Conservation (phyloP, 2,888 invertebrate genomes). For the Thera britannica region DNA sequence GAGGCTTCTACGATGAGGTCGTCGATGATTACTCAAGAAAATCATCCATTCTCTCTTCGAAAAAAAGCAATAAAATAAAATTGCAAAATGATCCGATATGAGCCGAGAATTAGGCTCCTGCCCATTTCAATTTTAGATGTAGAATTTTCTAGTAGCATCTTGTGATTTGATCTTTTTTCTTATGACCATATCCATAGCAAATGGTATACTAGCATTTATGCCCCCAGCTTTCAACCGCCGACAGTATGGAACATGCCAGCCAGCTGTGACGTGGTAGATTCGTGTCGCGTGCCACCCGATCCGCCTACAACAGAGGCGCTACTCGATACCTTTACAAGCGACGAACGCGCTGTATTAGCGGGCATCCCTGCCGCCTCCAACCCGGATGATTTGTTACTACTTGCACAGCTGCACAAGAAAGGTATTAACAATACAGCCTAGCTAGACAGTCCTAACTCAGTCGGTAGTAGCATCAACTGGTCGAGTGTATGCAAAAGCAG, state of each 20-base stretch:
- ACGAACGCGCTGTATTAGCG: conserved; percentile 87
- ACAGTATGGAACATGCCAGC: conserved; percentile 72
- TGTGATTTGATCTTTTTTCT: not conserved
- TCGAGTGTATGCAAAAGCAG: too few species aligned
- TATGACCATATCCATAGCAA: too few species aligned
- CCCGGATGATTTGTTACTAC: conserved; percentile 90
- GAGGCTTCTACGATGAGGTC: too few species aligned
- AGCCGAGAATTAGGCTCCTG: too few species aligned
- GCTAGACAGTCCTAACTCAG: too few species aligned
- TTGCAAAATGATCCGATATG: too few species aligned
- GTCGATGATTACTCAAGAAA: too few species aligned
- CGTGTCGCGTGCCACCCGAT: conserved; percentile 55
- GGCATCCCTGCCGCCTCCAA: conserved; percentile 90
- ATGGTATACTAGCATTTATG: not conserved
- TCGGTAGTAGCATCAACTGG: too few species aligned
- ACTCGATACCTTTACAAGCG: conserved; percentile 87
- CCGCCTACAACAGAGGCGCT: conserved; percentile 64
- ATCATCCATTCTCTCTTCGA: too few species aligned
- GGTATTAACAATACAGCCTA: conserved; percentile 49
- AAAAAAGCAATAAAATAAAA: too few species aligned
- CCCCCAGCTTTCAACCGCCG: conserved; percentile 75
- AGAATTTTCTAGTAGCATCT: not conserved
- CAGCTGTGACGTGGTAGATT: conserved; percentile 67
- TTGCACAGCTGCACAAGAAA: conserved; percentile 87
- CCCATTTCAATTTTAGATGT: too few species aligned